Evolutionary conservation across 1,140 invertebrate species (phyloP).

Genomic region (Bombus waltoni): DNA sequence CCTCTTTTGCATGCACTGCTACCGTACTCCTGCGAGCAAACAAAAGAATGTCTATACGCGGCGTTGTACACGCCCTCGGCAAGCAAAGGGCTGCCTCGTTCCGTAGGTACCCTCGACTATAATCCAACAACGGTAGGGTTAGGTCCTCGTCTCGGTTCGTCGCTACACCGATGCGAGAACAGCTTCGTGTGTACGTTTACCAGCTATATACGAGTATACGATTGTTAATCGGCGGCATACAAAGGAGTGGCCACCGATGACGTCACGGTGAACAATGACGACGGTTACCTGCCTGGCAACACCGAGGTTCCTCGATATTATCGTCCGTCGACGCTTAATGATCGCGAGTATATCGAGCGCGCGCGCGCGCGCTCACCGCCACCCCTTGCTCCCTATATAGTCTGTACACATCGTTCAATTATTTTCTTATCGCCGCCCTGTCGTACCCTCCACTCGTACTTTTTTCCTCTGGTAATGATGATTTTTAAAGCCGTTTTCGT

Average conservation of each 20-base stretch:
- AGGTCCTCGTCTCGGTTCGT: slow-evolving; percentile 38
- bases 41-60: slow-evolving; percentile 67
- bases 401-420: slow-evolving; percentile 35
- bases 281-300: slow-evolving; percentile 15
- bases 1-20: slow-evolving; percentile 50
- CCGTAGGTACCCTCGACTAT: slow-evolving; percentile 49
- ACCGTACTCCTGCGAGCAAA: slow-evolving; percentile 56
- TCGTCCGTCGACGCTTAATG: slow-evolving; percentile 26
- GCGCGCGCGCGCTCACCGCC: background rate
- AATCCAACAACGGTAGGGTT: slow-evolving; percentile 44
- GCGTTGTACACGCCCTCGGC: slow-evolving; percentile 66
- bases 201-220: background rate
- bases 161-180: slow-evolving; percentile 8
- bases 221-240: slow-evolving; percentile 51
- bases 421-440: slow-evolving; percentile 17
- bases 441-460: background rate
- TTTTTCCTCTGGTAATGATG: background rate
- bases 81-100: slow-evolving; percentile 68
- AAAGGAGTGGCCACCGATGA: slow-evolving; percentile 55
- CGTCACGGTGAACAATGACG: slow-evolving; percentile 48
- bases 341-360: slow-evolving; percentile 8
- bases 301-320: slow-evolving; percentile 30
- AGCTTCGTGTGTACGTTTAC: background rate
- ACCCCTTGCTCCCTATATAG: background rate
- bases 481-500: background rate